Evolutionary conservation across 2,888 invertebrate species (phyloP), one percentile per base, ranked within the genome.

Genomic region (Taenaris catops): DNA sequence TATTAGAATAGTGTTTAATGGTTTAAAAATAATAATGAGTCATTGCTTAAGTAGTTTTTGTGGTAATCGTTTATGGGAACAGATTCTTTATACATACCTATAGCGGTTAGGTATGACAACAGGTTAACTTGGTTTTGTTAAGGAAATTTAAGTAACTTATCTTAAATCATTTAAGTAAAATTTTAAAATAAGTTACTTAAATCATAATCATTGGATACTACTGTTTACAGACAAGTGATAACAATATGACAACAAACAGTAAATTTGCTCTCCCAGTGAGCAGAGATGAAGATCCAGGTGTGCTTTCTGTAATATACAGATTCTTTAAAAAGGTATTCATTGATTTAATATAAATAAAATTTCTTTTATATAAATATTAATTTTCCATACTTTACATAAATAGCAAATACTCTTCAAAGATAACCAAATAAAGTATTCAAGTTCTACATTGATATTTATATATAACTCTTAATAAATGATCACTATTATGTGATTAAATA

Each of bases 291-390:
- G 78, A 78, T 48, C 58, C 62, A 25, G 87, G 87, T 64, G 89
- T 92, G 35, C 59, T 91, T 32, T 86, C 90, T 10, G 68, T 91
- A 45, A 73, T 92, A 32, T 91, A 91, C 54, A 87, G 89, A 54
- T 88, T 90, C 44, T 83, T 89, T 14, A 93, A 93, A 66, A 92
- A 92, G 78, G 89, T 89, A 62, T 19, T 19, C 8, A 21, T 9
- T 31, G 7, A 11, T 28, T 19, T 2, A 3, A 28, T 10, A 4
- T 8, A 17, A 18, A 26, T 2, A 1, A 6, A 2, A 17, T n/a
- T n/a, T n/a, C n/a, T n/a, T n/a, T n/a, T n/a, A n/a, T n/a, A n/a
- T n/a, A n/a, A n/a, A n/a, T n/a, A n/a, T n/a, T n/a, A n/a, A n/a
- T n/a, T n/a, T n/a, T n/a, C n/a, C n/a, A n/a, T n/a, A n/a, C n/a